Percentiles rank a stretch among this genome's conserved stretches.
phyloP scores from a whole-genome alignment of 2,888 invertebrate genomes.

The Lamproptera curius region DNA sequence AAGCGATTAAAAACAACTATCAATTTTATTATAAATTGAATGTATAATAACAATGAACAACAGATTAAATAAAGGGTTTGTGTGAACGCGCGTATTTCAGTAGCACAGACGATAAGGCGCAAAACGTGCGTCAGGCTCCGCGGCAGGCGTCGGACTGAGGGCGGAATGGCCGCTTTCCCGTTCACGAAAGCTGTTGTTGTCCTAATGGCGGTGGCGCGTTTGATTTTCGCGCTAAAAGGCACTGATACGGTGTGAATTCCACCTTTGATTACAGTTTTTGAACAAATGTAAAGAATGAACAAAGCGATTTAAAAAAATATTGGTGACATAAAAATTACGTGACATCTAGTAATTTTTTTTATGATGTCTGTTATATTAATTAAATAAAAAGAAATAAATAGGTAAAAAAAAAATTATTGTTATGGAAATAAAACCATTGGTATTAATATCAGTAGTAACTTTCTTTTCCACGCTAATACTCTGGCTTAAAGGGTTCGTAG shows the following conservation, averaged over 20 bases:
- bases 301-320: no score
- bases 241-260: slow-evolving; percentile 15
- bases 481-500: no score
- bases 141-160: slow-evolving; percentile 14
- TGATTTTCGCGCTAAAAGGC: slow-evolving; percentile 13
- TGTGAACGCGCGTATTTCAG: not conserved
- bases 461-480: no score
- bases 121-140: slow-evolving; percentile 6
- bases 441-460: no score
- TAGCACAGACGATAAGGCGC: slow-evolving; percentile 1
- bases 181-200: slow-evolving; percentile 13
- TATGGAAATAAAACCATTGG: no score
- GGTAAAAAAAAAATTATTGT: no score
- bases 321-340: no score
- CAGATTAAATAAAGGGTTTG: not conserved
- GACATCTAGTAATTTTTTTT: no score
- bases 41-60: not conserved
- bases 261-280: no score
- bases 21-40: not conserved
- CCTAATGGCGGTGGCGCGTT: slow-evolving; percentile 2
- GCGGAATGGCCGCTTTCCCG: slow-evolving; percentile 11
- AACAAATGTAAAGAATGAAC: no score
- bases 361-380: no score
- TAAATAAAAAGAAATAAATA: no score
- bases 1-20: not conserved